Evolutionary conservation across 1,140 invertebrate species (phyloP), one percentile per base, ranked within the genome.

Genomic region (Penaeus indicus): DNA sequence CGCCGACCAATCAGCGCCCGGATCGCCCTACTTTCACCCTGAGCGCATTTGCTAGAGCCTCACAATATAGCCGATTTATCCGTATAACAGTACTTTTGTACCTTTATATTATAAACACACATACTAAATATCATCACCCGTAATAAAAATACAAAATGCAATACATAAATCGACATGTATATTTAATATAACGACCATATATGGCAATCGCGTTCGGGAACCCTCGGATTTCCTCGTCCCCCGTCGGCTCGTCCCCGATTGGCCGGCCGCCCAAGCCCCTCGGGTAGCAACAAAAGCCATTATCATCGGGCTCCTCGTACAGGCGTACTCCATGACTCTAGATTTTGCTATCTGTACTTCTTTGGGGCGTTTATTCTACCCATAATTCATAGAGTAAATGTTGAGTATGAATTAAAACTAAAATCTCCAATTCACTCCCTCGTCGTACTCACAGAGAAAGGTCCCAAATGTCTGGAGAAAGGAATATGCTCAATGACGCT

Each of bases 11-110:
- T 87, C 85, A 81, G 25, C 84, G 42, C 47, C 18, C 19, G 18
- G 60, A n/a, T 19, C 19, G 21, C 22, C 18, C 62, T 25, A 86
- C 85, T 86, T 86, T 86, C 85, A 86, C 85, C 75, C 77, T 80
- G 75, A 42, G 72, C 85, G 61, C 62, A 79, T 62, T 60, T 63
- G 27, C 10, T 25, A 83, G n/a, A 25, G 7, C 21, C 3, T 18
- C 7, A 27, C 19, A 19, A 77, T 47, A 47, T 47, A 13, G 47
- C 7, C 47, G 47, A 47, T 47, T 47, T 47, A 1, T 47, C 47
- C 47, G 47, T 5, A 47, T 47, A 47, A 47, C 47, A 47, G 5
- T 47, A 77, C 25, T 0, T 77, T 77, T n/a, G 32, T 11, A 60
- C 38, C 38, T 79, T 38, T 22, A 79, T 60, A 42, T 79, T 79